These are phyloP conservation scores for Chaetogeoica ovagalla DNA, from an alignment of 2,888 invertebrate species.

Conservation along the genomic window DNA sequence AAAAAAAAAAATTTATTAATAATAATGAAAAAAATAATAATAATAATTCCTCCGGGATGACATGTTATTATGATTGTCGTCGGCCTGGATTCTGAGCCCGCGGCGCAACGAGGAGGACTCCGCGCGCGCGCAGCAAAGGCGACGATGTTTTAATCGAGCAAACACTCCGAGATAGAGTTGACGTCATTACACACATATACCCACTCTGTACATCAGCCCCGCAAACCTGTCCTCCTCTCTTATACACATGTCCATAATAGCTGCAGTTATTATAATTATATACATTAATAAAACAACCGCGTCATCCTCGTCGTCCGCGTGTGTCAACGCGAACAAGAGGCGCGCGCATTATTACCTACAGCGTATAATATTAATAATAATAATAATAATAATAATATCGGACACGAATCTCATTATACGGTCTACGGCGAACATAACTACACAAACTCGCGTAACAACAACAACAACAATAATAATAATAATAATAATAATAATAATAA, in stretches of 20 bases:
- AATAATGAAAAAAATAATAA: too few relatives aligned
- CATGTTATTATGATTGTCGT: constrained; percentile 26
- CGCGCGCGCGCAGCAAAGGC: neutral
- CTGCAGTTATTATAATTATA: too few relatives aligned
- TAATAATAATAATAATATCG: constrained; percentile 48
- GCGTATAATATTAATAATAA: constrained; percentile 42
- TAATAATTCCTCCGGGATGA: constrained; percentile 22
- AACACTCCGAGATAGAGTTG: neutral
- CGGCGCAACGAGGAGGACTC: too few relatives aligned
- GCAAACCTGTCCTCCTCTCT: too few relatives aligned
- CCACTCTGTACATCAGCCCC: too few relatives aligned
- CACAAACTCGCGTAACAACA: too few relatives aligned
- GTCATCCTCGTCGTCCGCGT: neutral
- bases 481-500: neutral
- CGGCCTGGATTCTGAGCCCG: constrained; percentile 30
- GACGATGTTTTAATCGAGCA: constrained; percentile 41
- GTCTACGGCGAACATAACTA: neutral
- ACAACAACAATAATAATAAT: neutral
- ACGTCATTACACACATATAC: too few relatives aligned
- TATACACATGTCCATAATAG: too few relatives aligned
- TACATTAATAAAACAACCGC: constrained; percentile 46
- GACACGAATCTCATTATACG: constrained; percentile 49
- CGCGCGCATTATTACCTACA: neutral
- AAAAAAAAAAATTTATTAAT: too few relatives aligned
- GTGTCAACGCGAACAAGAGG: too few relatives aligned